Evolutionary conservation across 1,140 invertebrate genomes (phyloP).

Genomic region (Ruditapes philippinarum): DNA sequence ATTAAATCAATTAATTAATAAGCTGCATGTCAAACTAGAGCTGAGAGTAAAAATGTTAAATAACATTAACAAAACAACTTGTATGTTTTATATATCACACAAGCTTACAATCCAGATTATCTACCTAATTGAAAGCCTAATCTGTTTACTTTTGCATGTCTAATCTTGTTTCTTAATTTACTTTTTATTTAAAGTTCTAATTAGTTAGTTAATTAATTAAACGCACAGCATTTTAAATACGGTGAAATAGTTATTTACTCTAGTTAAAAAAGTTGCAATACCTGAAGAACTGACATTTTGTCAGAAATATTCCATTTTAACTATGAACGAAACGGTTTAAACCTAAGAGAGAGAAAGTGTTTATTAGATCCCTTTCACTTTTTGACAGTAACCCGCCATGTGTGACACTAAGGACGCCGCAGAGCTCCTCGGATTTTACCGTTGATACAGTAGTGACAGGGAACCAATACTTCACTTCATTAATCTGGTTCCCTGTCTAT

Average conservation of each 20-base stretch:
- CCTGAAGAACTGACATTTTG: slow-evolving; percentile 77
- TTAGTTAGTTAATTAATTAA: neutral
- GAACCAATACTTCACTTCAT: slow-evolving; percentile 8
- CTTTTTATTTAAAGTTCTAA: neutral
- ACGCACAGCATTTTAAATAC: neutral
- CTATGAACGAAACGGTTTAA: neutral
- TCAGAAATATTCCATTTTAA: slow-evolving; percentile 30
- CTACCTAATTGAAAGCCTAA: slow-evolving; percentile 16
- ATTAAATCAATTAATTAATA: too few relatives aligned
- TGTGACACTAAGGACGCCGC: slow-evolving; percentile 63
- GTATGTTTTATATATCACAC: neutral
- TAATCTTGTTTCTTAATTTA: slow-evolving; percentile 51
- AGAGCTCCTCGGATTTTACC: slow-evolving; percentile 31
- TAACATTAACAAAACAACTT: too few relatives aligned
- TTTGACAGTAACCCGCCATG: slow-evolving; percentile 62
- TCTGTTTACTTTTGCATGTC: slow-evolving; percentile 61
- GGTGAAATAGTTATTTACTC: neutral
- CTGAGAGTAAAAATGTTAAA: too few relatives aligned
- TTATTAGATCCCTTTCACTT: slow-evolving; percentile 47
- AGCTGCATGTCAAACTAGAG: too few relatives aligned
- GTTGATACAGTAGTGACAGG: neutral
- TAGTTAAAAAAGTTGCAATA: slow-evolving; percentile 38
- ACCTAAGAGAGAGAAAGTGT: neutral
- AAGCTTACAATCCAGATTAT: neutral
- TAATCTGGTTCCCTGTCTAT: too few relatives aligned